Evolutionary conservation across 2,113 vertebrate species (phyloP), one percentile per base, ranked within the genome.

Genomic region (Epinephelus fuscoguttatus): DNA sequence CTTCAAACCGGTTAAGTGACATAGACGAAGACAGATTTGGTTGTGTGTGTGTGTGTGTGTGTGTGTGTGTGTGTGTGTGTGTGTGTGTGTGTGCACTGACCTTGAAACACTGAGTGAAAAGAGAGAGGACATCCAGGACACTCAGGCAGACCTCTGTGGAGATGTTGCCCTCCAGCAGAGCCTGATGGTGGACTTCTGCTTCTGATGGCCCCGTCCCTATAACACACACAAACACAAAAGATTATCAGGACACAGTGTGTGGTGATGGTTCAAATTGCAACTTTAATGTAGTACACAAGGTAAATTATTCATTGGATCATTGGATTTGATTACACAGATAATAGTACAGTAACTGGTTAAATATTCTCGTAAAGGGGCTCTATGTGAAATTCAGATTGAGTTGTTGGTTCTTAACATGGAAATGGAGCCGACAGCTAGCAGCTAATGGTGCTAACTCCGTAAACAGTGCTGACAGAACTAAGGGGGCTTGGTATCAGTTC

Each of bases 91-190:
- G n/a, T 6, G 1, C 3, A 19, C 14, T 95, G 82, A 99, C 98
- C 98, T 98, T 99, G 88, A 98, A 99, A 80, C 96, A 97, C 89
- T 98, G 98, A 25, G 95, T 97, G 88, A 99, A 99, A 85, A 97
- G 95, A 0, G 97, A 96, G 57, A 99, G 96, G 80, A 97, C 95
- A 59, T 99, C 98, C 87, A 99, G 93, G 21, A 99, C 95, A 1
- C 95, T 97, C 3, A 99, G 95, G 78, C 96, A 96, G 25, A 97
- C 96, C 91, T 99, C 98, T 0, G 97, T 97, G 68, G 97, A 96
- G 33, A 96, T 96, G 83, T 98, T 99, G 18, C 97, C 98, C 86
- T 99, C 98, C 15, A 99, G 93, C 70, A 99, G 94, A 0, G 97
- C 96, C 84, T 98, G 97, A 86, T 99, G 98, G 80, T 97, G 95